Percentiles rank a stretch among this genome's conserved stretches.
These are phyloP conservation scores for Coregonus clupeaformis DNA, from an alignment of 2,113 vertebrate genomes.

Conservation along the genomic window DNA sequence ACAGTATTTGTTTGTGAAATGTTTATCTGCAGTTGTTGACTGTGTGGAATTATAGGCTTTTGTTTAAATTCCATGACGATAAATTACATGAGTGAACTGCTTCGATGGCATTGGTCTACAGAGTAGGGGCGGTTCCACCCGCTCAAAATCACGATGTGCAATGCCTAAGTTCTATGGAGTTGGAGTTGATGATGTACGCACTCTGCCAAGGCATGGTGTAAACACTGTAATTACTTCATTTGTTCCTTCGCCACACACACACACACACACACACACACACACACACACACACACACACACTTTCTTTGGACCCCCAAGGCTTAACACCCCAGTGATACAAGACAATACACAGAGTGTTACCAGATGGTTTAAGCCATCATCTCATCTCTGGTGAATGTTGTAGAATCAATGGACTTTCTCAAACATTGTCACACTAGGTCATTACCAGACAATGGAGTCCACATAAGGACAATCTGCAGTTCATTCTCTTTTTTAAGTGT, in stretches of 20 bases:
- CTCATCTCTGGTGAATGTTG: slow-evolving; percentile 35
- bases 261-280: slow-evolving; percentile 9
- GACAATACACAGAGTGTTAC: slow-evolving; percentile 33
- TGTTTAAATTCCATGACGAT: too few relatives aligned
- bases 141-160: background rate
- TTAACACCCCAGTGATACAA: slow-evolving; percentile 27
- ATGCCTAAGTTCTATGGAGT: background rate
- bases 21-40: too few relatives aligned
- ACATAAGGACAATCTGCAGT: background rate
- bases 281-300: slow-evolving; percentile 8
- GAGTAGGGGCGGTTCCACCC: background rate
- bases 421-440: background rate
- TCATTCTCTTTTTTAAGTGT: too few relatives aligned
- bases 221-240: slow-evolving; percentile 49
- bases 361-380: slow-evolving; percentile 46
- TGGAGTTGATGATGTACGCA: slow-evolving; percentile 22
- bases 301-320: slow-evolving; percentile 11
- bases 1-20: too few relatives aligned
- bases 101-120: background rate
- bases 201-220: slow-evolving; percentile 38
- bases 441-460: background rate
- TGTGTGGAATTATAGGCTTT: too few relatives aligned
- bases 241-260: slow-evolving; percentile 31
- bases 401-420: background rate
- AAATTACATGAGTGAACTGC: too few relatives aligned